phyloP scores from a whole-genome alignment of 2,888 invertebrate genomes.

The Girardia tigrina region DNA sequence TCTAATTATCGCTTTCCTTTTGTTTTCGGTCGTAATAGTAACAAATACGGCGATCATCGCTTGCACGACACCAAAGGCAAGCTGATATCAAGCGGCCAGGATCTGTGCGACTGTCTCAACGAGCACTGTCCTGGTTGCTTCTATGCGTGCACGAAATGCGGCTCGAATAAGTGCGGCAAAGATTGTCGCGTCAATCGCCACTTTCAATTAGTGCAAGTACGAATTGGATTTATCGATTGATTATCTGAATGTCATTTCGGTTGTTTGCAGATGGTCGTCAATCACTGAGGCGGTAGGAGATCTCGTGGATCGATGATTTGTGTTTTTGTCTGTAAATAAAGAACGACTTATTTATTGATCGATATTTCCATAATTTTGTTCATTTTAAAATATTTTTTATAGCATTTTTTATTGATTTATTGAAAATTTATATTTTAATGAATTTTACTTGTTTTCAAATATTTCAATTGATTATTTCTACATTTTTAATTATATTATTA shows the following conservation, averaged over 20 bases:
- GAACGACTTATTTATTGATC: no score
- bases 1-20: no score
- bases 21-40: neutral
- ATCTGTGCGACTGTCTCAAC: slow-evolving; percentile 72
- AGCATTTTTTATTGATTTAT: no score
- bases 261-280: neutral
- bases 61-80: slow-evolving; percentile 44
- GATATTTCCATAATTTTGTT: no score
- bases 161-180: slow-evolving; percentile 46
- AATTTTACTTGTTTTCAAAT: no score
- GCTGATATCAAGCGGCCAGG: slow-evolving; percentile 53
- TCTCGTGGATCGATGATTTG: no score
- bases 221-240: neutral
- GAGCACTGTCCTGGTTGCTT: slow-evolving; percentile 69
- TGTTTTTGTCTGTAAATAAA: no score
- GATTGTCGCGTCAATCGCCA: slow-evolving; percentile 42
- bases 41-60: neutral
- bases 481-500: no score
- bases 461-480: no score
- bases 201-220: slow-evolving; percentile 21
- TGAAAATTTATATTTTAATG: no score
- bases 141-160: slow-evolving; percentile 54
- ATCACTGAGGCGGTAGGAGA: no score
- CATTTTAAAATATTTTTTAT: no score
- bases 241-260: neutral